phyloP scores from a whole-genome alignment of 2,888 invertebrate species.

The Argynnis bischoffii region DNA sequence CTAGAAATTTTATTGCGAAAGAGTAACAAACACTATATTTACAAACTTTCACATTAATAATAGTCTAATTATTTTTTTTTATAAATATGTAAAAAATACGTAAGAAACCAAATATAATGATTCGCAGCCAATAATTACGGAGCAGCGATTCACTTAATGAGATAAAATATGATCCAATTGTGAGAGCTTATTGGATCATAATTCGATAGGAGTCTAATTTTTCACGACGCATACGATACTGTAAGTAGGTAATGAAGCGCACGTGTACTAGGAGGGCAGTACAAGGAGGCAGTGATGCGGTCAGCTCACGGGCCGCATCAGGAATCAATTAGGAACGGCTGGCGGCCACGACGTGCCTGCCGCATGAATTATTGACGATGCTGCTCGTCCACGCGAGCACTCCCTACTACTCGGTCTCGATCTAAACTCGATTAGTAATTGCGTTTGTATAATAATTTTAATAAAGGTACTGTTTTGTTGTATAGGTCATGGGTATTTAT shows the following conservation, averaged over 20 bases:
- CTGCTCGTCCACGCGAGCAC: constrained; percentile 54
- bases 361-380: constrained; percentile 80
- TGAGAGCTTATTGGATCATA: constrained; percentile 30
- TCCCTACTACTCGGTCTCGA: constrained; percentile 58
- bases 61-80: too few species aligned
- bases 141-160: constrained; percentile 11
- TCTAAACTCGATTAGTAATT: constrained; percentile 49
- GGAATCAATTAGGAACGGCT: constrained; percentile 81
- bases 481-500: constrained; percentile 3
- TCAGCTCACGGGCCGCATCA: constrained; percentile 75
- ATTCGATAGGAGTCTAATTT: constrained; percentile 35
- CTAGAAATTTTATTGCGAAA: too few species aligned
- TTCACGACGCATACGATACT: constrained; percentile 31
- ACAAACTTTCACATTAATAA: too few species aligned
- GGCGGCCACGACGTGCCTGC: constrained; percentile 75
- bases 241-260: constrained; percentile 75
- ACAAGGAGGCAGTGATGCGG: constrained; percentile 79
- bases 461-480: constrained; percentile 4
- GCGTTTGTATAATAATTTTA: constrained; percentile 9
- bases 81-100: too few species aligned
- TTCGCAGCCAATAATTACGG: constrained; percentile 8
- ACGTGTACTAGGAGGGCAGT: constrained; percentile 68
- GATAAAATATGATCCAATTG: constrained; percentile 28
- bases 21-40: too few species aligned
- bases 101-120: background rate